Evolutionary conservation across 2,888 invertebrate genomes (phyloP).

Genomic region (Seira musarum): DNA sequence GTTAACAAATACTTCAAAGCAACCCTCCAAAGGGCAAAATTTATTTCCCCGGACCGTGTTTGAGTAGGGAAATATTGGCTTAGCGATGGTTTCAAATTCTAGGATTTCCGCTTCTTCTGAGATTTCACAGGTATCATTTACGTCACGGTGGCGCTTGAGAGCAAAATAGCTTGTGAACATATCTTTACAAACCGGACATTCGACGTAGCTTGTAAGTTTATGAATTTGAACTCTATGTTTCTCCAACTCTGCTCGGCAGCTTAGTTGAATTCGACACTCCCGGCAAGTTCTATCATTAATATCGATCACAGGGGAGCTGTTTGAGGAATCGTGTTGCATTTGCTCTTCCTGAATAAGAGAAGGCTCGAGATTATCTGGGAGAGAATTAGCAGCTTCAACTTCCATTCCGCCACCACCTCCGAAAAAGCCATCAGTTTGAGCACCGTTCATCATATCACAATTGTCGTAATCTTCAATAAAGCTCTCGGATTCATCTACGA

Average conservation of each 20-base stretch:
- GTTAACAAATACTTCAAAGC: conserved; percentile 41
- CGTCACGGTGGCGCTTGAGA: conserved; percentile 23
- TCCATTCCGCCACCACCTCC: no score
- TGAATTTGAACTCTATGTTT: conserved; percentile 36
- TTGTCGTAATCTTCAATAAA: no score
- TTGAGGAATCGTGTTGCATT: no score
- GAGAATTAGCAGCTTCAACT: no score
- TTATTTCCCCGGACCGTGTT: conserved; percentile 26
- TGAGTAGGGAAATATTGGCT: conserved; percentile 32
- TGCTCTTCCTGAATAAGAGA: no score
- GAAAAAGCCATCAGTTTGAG: no score
- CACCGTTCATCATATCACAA: no score
- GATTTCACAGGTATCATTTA: conserved; percentile 7
- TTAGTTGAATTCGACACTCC: conserved; percentile 26
- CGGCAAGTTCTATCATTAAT: conserved; percentile 29
- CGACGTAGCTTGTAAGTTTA: conserved; percentile 9
- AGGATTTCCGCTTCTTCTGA: conserved; percentile 8
- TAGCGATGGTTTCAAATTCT: conserved; percentile 31
- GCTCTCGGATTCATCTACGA: no score
- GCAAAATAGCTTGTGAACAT: conserved; percentile 24
- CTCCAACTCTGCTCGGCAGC: conserved; percentile 41
- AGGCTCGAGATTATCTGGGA: no score
- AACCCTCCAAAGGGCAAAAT: conserved; percentile 47
- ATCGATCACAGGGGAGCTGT: background rate
- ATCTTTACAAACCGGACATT: conserved; percentile 31